These are phyloP conservation scores for Artemisiospiza belli DNA, from an alignment of 2,113 vertebrate species.

Conservation along the genomic window DNA sequence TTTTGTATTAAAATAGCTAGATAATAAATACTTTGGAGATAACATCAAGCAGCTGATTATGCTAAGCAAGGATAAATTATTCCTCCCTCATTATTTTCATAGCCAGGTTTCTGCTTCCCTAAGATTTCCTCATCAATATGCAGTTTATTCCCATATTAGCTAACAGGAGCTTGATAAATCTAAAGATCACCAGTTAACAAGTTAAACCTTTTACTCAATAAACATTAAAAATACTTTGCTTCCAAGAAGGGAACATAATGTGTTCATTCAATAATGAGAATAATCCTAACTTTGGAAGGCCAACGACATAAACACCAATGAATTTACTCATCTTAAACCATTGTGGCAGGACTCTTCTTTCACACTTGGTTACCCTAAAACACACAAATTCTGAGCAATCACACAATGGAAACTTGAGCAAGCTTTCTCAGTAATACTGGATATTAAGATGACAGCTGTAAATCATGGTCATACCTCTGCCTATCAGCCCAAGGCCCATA, in stretches of 20 bases:
- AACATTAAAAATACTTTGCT: not conserved
- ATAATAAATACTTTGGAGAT: not conserved
- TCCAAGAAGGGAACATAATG: not conserved
- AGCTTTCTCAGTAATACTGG: not conserved
- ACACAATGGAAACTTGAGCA: not conserved
- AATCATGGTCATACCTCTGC: constrained; percentile 82
- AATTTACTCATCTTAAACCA: not conserved
- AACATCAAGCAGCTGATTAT: not conserved
- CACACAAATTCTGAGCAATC: not conserved
- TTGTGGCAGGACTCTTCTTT: not conserved
- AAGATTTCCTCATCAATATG: not conserved
- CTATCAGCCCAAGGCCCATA: constrained; percentile 98
- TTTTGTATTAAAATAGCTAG: not conserved
- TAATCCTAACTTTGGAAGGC: not conserved
- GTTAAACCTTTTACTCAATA: not conserved
- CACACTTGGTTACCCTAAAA: not conserved
- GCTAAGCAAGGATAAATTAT: not conserved
- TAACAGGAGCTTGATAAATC: not conserved
- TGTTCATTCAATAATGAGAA: not conserved
- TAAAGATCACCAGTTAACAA: not conserved
- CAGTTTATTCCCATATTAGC: not conserved
- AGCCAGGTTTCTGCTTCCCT: not conserved
- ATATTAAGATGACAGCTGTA: not conserved
- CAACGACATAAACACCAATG: not conserved
- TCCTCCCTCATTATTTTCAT: not conserved